Evolutionary conservation across 23 tunicate species (phyloP).

Genomic region (Oikopleura vanhoeffeni): DNA sequence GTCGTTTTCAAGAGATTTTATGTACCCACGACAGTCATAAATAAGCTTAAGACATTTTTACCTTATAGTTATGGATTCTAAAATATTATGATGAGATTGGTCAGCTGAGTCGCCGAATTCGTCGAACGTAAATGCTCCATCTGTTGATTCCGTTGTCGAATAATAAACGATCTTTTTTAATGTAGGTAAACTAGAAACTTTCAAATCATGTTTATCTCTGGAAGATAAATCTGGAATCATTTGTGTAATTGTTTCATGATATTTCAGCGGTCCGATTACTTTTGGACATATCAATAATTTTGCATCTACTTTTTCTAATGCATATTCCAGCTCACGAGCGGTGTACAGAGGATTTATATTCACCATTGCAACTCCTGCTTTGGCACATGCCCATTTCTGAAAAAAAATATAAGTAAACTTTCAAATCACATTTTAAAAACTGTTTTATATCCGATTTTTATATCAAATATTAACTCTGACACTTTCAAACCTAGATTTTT

Average conservation of each 20-base stretch:
- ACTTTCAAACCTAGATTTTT: too few relatives aligned
- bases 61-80: neutral
- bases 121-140: neutral
- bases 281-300: neutral
- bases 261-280: neutral
- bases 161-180: neutral
- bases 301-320: conserved; percentile 1
- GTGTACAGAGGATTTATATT: conserved; percentile 1
- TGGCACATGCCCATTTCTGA: conserved; percentile 3
- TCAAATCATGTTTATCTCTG: neutral
- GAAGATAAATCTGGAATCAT: neutral
- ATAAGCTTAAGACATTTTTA: too few relatives aligned
- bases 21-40: too few relatives aligned
- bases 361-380: neutral
- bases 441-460: too few relatives aligned
- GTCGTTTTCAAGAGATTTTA: too few relatives aligned
- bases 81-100: neutral
- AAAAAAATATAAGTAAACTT: neutral
- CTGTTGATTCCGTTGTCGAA: neutral
- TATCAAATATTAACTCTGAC: too few relatives aligned
- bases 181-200: neutral
- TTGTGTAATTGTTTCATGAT: neutral
- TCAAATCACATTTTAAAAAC: too few relatives aligned
- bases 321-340: conserved; percentile 11
- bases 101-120: neutral